These are phyloP conservation scores for Sarcophaga carnaria DNA, from an alignment of 2,888 invertebrate genomes.

Conservation along the genomic window DNA sequence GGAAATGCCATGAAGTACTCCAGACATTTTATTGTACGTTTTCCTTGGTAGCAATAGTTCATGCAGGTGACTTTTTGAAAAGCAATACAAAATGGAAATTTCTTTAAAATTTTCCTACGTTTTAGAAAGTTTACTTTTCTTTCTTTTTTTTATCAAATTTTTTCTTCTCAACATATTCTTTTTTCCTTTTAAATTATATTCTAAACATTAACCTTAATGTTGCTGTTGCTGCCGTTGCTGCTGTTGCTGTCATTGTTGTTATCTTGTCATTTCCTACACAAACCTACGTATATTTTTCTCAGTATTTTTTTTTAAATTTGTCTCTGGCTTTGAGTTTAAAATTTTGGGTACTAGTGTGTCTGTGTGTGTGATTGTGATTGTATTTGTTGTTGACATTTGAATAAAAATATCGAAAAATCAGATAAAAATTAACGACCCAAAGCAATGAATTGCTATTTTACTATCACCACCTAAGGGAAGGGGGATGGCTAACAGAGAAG, in stretches of 20 bases:
- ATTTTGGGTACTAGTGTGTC: not conserved
- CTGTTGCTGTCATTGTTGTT: conserved; percentile 12
- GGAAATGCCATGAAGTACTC: conserved; percentile 46
- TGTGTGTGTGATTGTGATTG: not conserved
- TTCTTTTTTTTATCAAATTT: not conserved
- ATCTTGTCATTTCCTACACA: conserved; percentile 35
- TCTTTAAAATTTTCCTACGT: not conserved
- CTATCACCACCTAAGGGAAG: not conserved
- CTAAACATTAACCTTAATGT: not conserved
- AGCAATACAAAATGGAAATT: conserved; percentile 19
- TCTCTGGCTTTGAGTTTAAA: not conserved
- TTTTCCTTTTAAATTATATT: conserved; percentile 31
- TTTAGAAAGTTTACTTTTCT: not conserved
- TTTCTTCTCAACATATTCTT: not conserved
- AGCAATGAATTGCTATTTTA: conserved; percentile 58
- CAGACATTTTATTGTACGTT: conserved; percentile 28
- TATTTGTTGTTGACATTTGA: not conserved
- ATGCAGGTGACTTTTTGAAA: conserved; percentile 40
- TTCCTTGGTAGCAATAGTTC: not conserved
- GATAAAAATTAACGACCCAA: conserved; percentile 65
- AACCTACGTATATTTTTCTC: not conserved
- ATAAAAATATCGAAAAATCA: conserved; percentile 58
- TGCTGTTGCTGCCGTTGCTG: not conserved
- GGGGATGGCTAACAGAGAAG: not conserved
- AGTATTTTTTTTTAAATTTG: conserved; percentile 1